Evolutionary conservation across 2,113 vertebrate species (phyloP), one percentile per base, ranked within the genome.

Genomic region (Ibidorhyncha struthersii): DNA sequence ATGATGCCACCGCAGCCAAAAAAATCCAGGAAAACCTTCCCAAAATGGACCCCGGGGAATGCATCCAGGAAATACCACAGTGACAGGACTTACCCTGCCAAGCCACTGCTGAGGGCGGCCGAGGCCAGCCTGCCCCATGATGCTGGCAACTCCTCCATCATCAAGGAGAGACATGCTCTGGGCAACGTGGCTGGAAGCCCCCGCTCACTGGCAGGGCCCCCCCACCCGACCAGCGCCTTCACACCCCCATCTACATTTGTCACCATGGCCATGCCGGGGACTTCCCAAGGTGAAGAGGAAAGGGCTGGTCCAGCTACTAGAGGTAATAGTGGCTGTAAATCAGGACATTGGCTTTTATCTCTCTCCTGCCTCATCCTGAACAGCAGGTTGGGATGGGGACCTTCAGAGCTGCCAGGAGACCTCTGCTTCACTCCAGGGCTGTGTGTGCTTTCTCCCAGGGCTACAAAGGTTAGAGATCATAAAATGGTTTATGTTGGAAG

Each of bases 1-100:
- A 47, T 90, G 92, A 53, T 97, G 88, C 59, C 85, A 13, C 40
- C 86, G 8, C 95, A 86, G n/a, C 61, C 92, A 29, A 98, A 97
- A 77, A 97, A 96, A 77, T 98, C 97, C 83, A 97, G 97, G 94
- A 98, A 97, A 71, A 96, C 93, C 40, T 97, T 97, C 82, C 95
- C 96, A 14, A 98, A 97, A 56, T 97, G 97, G 96, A 47, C 66
- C 22, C 34, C 17, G 0, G 97, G 94, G 17, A 97, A 38, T 1
- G 12, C 72, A 20, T 8, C 81, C 56, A 97, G 82, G 76, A 97
- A 89, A 61, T 50, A 59, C 41, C 82, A 52, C 0, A 3, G 69
- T 0, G 93, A 96, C 34, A 93, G 73, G 79, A 53, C 58, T 27
- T 89, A 32, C 38, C 38, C 82, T 40, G 27, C 74, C 32, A 96